These are phyloP conservation scores for Anagyrus pseudococci DNA, from an alignment of 2,888 invertebrate species.

Conservation along the genomic window DNA sequence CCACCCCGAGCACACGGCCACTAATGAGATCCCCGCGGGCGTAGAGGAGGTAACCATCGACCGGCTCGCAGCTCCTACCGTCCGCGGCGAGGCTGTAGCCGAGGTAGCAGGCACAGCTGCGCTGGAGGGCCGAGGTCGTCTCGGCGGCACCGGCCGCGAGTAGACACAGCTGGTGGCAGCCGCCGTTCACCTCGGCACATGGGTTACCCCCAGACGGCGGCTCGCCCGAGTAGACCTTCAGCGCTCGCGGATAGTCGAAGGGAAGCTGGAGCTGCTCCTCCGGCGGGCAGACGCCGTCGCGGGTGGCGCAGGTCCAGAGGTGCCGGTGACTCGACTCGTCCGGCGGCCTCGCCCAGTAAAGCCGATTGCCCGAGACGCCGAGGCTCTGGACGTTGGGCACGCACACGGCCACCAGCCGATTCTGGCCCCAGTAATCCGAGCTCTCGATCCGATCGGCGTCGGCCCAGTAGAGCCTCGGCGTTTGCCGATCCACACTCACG, in stretches of 20 bases:
- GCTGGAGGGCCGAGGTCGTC: not conserved
- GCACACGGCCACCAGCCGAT: not conserved
- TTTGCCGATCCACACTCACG: conserved; percentile 9
- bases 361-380: conserved; percentile 18
- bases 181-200: conserved; percentile 14
- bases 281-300: not conserved
- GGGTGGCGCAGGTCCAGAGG: conserved; percentile 15
- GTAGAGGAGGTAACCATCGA: conserved; percentile 18
- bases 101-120: conserved; percentile 23
- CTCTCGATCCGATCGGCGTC: conserved; percentile 12
- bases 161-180: conserved; percentile 23
- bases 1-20: conserved; percentile 3
- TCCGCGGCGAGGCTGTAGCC: conserved; percentile 12
- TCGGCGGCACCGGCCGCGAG: not conserved
- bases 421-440: conserved; percentile 24
- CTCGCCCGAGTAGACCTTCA: conserved; percentile 14
- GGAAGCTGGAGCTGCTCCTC: conserved; percentile 1
- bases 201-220: not conserved
- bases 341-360: conserved; percentile 19
- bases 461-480: conserved; percentile 19
- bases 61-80: conserved; percentile 4
- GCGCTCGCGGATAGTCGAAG: conserved; percentile 24
- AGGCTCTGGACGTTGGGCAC: not conserved
- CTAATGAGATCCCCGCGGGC: conserved; percentile 12
- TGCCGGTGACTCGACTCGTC: not conserved